These are phyloP conservation scores for Acrossocheilus wenchowensis DNA, from an alignment of 2,797 vertebrate genomes.

Conservation along the genomic window DNA sequence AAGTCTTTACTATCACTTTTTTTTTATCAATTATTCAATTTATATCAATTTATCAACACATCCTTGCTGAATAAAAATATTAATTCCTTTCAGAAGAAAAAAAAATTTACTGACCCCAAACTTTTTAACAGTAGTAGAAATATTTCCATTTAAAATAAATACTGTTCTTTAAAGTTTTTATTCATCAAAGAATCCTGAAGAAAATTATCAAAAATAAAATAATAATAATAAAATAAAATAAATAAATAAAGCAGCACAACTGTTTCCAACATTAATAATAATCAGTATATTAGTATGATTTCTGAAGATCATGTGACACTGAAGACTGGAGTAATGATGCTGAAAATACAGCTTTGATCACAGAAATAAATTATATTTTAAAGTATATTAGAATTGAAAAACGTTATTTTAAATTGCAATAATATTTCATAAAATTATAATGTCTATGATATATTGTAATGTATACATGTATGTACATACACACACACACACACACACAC, in stretches of 20 bases:
- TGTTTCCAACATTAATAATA: neutral
- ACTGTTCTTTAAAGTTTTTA: too few species aligned
- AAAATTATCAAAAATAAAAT: too few species aligned
- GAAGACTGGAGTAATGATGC: neutral
- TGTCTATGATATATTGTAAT: too few species aligned
- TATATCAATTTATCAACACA: neutral
- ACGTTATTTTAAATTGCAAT: too few species aligned
- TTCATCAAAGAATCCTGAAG: too few species aligned
- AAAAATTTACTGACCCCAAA: neutral
- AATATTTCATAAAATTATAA: too few species aligned
- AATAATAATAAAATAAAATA: neutral
- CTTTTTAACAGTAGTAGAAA: neutral
- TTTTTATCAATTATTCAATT: neutral
- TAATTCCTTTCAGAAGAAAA: neutral
- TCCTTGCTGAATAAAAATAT: neutral
- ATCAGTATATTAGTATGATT: neutral
- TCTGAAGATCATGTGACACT: neutral
- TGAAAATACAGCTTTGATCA: neutral
- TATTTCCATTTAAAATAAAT: too few species aligned
- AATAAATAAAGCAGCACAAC: too few species aligned
- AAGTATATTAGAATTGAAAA: too few species aligned
- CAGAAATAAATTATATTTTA: too few species aligned
- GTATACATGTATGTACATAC: neutral
- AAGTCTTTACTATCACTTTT: neutral
- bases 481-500: neutral